Evolutionary conservation across 2,888 invertebrate species (phyloP), one percentile per base, ranked within the genome.

Genomic region (Azorinus chamasolen): DNA sequence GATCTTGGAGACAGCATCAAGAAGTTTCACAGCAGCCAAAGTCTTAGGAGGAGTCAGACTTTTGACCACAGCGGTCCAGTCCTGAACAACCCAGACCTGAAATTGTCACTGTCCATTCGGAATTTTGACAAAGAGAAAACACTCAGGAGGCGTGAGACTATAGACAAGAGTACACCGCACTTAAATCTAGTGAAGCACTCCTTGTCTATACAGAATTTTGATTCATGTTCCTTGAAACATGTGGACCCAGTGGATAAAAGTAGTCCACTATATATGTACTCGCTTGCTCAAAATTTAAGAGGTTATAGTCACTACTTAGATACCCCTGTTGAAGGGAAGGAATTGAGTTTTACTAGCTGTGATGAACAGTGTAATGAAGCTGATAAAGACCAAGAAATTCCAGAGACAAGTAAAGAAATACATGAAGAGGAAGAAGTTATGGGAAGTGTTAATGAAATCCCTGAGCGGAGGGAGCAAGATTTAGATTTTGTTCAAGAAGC

Each of bases 221-320:
- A 90, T 71, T 62, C 68, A 5, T 48, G 79, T 3, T 66, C 72
- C 4, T 62, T 90, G 51, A 77, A 76, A 20, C 86, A 87, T 63
- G 86, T 87, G 16, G 70, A 84, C 14, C 73, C 85, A 3, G 45
- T 83, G 4, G 86, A 87, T 63, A 87, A 82, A 68, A 85, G 85
- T 73, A 81, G 77, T 43, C 90, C 90, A 8, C 57, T 87, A 65
- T 70, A 88, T 73, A 77, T 88, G n/a, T 86, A 86, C 48, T 69
- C 78, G 25, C 46, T 86, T 24, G 66, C 66, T 39, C 61, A 75
- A 55, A 70, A 55, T 55, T 61, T 48, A 14, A 78, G 78, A 53
- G 48, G 54, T 20, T 78, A 78, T 65, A 18, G 18, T 24, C 46
- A 69, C 37, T 66, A 73, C 51, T 37, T 48, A 16, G 72, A 78